These are phyloP conservation scores for Uropetala carovei DNA, from an alignment of 2,888 invertebrate species.

Conservation along the genomic window DNA sequence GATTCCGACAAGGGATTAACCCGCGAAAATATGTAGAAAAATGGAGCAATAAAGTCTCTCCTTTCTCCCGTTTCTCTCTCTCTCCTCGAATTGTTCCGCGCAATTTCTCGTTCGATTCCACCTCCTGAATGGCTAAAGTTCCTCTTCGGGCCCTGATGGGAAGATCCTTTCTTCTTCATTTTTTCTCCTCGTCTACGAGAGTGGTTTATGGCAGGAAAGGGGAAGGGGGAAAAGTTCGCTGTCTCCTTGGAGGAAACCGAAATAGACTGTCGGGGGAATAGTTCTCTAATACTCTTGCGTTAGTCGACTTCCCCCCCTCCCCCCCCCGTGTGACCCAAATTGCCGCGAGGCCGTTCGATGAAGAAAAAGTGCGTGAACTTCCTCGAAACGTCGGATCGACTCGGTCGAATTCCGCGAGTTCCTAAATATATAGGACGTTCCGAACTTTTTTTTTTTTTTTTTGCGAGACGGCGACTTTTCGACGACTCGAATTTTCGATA, in stretches of 20 bases:
- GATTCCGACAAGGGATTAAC: too few relatives aligned
- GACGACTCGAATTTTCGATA: too few relatives aligned
- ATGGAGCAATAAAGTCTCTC: background rate
- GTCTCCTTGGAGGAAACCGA: background rate
- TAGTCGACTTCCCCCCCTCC: background rate
- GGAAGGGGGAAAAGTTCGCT: background rate
- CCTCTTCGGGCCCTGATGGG: background rate
- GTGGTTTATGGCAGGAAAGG: background rate
- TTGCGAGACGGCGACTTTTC: too few relatives aligned
- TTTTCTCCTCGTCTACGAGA: background rate
- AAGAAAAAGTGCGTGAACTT: background rate
- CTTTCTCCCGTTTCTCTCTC: background rate
- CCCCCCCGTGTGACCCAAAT: background rate
- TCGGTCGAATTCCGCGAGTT: background rate
- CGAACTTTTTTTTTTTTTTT: too few relatives aligned
- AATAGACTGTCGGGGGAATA: slow-evolving; percentile 21
- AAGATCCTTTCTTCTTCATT: background rate
- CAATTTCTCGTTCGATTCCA: background rate
- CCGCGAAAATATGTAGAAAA: background rate
- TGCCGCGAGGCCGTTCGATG: background rate
- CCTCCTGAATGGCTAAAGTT: background rate
- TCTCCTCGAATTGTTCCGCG: background rate
- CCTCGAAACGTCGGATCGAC: background rate
- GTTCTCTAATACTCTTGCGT: background rate
- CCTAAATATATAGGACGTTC: background rate